These are phyloP conservation scores for Setophaga kirtlandii DNA, from an alignment of 2,113 vertebrate genomes.

Conservation along the genomic window DNA sequence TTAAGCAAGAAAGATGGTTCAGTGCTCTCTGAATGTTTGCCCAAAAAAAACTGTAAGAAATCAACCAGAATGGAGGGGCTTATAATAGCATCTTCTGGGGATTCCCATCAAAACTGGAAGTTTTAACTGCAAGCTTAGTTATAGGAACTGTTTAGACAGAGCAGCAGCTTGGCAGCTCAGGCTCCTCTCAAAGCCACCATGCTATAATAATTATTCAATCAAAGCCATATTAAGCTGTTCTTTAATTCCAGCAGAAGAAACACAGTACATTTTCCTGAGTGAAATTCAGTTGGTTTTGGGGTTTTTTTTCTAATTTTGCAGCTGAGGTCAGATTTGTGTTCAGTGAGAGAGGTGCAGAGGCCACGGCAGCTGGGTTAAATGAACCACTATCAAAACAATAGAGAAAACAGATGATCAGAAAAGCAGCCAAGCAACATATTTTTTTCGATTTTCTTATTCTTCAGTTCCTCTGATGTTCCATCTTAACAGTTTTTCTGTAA, in stretches of 20 bases:
- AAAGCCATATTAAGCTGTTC: neutral
- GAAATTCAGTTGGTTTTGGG: neutral
- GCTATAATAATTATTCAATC: neutral
- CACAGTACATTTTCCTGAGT: neutral
- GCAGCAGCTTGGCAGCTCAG: neutral
- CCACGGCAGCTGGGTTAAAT: neutral
- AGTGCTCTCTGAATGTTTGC: neutral
- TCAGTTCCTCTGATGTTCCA: neutral
- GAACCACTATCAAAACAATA: neutral
- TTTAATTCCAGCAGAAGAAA: neutral
- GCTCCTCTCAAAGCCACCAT: neutral
- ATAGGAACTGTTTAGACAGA: neutral
- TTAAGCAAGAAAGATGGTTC: neutral
- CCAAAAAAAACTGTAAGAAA: neutral
- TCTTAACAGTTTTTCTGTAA: neutral
- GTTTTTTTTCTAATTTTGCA: neutral
- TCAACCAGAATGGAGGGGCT: neutral
- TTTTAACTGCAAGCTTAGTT: neutral
- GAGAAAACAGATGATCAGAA: neutral
- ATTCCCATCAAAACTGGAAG: neutral
- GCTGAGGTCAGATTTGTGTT: neutral
- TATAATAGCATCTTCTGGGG: neutral
- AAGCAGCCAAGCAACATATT: accelerated
- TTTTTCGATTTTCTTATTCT: neutral
- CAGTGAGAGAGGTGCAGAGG: neutral